These are phyloP conservation scores for Acipenser transmontanus DNA, from an alignment of 2,797 vertebrate species.

Conservation along the genomic window DNA sequence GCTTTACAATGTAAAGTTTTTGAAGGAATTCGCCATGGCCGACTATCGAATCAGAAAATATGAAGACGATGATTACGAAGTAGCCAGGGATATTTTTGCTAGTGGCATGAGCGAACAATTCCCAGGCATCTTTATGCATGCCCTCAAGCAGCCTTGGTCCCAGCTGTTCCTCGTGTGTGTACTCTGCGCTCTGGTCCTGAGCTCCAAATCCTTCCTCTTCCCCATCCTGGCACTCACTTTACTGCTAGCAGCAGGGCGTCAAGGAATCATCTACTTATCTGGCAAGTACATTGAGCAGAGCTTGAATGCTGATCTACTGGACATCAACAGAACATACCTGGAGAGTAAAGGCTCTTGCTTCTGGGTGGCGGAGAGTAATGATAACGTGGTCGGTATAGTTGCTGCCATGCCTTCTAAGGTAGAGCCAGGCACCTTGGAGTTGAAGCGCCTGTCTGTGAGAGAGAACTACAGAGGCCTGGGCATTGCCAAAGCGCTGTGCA, in stretches of 20 bases:
- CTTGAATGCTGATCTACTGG: slow-evolving; percentile 52
- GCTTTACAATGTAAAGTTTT: no score
- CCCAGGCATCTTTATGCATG: slow-evolving; percentile 46
- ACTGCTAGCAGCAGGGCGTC: slow-evolving; percentile 52
- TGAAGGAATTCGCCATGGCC: slow-evolving; percentile 41
- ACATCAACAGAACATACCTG: slow-evolving; percentile 48
- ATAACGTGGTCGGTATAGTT: slow-evolving; percentile 56
- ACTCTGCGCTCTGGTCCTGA: slow-evolving; percentile 60
- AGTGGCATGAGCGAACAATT: slow-evolving; percentile 54
- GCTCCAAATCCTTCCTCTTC: slow-evolving; percentile 63
- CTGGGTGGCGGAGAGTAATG: slow-evolving; percentile 69
- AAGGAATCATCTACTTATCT: slow-evolving; percentile 48
- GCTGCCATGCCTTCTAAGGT: slow-evolving; percentile 37
- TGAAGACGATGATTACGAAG: slow-evolving; percentile 39
- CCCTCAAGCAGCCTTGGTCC: slow-evolving; percentile 54
- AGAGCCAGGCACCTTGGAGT: slow-evolving; percentile 40
- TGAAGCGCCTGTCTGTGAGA: slow-evolving; percentile 67
- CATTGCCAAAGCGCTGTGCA: slow-evolving; percentile 60
- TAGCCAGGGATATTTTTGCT: slow-evolving; percentile 56
- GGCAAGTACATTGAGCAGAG: slow-evolving; percentile 54
- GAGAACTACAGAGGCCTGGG: slow-evolving; percentile 59
- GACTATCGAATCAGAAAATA: slow-evolving; percentile 53
- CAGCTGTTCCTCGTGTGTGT: slow-evolving; percentile 57
- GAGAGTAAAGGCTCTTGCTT: slow-evolving; percentile 48
- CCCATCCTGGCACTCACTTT: slow-evolving; percentile 60